Conservation (phyloP, 2,888 invertebrate species). For the Idaea dimidiata region DNA sequence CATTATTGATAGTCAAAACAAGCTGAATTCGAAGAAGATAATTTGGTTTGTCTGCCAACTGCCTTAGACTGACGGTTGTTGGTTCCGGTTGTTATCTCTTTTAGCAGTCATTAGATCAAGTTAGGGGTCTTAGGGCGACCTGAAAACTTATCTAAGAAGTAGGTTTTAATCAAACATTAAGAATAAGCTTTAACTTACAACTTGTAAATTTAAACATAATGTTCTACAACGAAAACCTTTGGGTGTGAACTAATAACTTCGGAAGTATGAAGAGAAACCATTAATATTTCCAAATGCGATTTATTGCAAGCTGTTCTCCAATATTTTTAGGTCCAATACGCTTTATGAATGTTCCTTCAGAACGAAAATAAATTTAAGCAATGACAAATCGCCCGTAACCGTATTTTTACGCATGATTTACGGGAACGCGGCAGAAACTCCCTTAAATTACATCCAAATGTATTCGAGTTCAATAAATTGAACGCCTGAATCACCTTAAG, state of each 20-base stretch:
- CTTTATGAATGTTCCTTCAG: not conserved
- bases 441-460: not conserved
- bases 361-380: not conserved
- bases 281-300: not conserved
- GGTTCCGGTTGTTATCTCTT: too few relatives aligned
- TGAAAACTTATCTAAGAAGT: too few relatives aligned
- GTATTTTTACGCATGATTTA: conserved; percentile 1
- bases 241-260: not conserved
- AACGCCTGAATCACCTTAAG: not conserved
- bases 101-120: too few relatives aligned
- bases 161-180: too few relatives aligned
- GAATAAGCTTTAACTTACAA: not conserved
- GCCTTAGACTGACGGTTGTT: too few relatives aligned
- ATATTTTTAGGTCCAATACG: not conserved
- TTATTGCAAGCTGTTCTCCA: not conserved
- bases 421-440: not conserved
- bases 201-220: not conserved
- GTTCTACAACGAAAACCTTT: not conserved
- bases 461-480: not conserved
- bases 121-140: too few relatives aligned
- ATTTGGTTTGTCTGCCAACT: too few relatives aligned
- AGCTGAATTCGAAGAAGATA: too few relatives aligned
- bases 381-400: not conserved
- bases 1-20: too few relatives aligned
- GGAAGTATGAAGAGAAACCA: not conserved